A percentile compares a stretch with the other conserved stretches of the same genome.
phyloP scores from a whole-genome alignment of 2,113 vertebrate genomes.

The Elephantulus edwardii region DNA sequence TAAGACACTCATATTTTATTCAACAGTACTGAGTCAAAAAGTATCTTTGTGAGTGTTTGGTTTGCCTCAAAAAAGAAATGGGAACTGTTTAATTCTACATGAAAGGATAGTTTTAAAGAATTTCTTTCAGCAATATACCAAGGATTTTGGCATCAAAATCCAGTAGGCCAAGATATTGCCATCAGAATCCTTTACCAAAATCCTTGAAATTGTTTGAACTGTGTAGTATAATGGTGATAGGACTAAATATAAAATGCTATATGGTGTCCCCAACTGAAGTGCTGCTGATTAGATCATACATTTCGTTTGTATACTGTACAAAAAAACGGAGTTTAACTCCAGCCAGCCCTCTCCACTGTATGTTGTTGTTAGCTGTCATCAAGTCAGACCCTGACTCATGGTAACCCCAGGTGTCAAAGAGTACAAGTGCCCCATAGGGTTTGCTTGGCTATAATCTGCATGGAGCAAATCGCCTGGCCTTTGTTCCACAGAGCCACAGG shows the following conservation, averaged over 20 bases:
- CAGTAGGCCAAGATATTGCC: constrained; percentile 18
- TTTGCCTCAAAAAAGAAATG: constrained; percentile 59
- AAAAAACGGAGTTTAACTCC: not conserved
- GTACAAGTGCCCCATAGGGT: not conserved
- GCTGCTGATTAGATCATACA: constrained; percentile 30
- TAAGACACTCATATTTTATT: not conserved
- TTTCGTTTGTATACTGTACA: not conserved
- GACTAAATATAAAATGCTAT: constrained; percentile 32
- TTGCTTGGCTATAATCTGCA: not conserved
- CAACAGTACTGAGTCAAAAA: not conserved
- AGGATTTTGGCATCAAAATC: constrained; percentile 49
- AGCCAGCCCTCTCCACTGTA: not conserved
- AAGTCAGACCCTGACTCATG: not conserved
- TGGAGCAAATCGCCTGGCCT: not conserved
- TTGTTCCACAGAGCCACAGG: not conserved
- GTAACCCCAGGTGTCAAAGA: not conserved
- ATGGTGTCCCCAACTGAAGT: not conserved
- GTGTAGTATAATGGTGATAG: not conserved
- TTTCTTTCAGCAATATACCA: constrained; percentile 38
- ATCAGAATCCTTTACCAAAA: constrained; percentile 44
- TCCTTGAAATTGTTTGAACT: constrained; percentile 32
- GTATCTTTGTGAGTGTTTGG: constrained; percentile 33
- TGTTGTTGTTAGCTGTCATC: not conserved
- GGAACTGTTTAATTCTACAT: constrained; percentile 31
- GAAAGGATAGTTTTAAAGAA: constrained; percentile 29